phyloP scores from a whole-genome alignment of 2,797 vertebrate genomes.

The Periparus ater region DNA sequence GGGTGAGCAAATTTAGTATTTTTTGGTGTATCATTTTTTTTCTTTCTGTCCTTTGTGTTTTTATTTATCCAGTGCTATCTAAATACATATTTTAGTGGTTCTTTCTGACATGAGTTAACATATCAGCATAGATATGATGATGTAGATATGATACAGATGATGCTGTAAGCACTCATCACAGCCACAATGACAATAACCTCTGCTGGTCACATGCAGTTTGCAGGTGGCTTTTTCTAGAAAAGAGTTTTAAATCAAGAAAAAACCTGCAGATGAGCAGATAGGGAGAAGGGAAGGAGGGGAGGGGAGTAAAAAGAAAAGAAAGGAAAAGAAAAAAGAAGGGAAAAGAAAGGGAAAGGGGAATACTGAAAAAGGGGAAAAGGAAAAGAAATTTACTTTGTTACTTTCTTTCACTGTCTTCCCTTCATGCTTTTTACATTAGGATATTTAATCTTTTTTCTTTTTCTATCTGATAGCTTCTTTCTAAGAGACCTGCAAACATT shows the following conservation, averaged over 20 bases:
- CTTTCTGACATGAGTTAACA: neutral
- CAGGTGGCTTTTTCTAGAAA: neutral
- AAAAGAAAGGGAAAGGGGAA: too few relatives aligned
- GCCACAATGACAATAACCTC: neutral
- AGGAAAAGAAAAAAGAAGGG: too few relatives aligned
- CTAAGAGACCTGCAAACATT: neutral
- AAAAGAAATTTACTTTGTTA: neutral
- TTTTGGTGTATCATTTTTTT: neutral
- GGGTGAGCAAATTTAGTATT: accelerated
- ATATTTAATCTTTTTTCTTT: neutral
- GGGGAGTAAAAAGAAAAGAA: neutral
- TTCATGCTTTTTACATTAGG: slow-evolving; percentile 1
- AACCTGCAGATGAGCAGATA: neutral
- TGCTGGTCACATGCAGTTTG: neutral
- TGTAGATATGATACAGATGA: neutral
- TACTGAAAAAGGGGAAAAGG: too few relatives aligned
- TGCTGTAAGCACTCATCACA: neutral
- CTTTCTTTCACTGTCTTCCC: neutral
- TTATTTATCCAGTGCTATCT: neutral
- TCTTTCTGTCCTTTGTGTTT: neutral
- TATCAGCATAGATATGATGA: neutral
- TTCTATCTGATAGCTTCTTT: neutral
- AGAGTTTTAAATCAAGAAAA: neutral
- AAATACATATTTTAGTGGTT: neutral
- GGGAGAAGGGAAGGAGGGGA: too few relatives aligned